These are phyloP conservation scores for Megastigmus dorsalis DNA, from an alignment of 2,888 invertebrate genomes.

Conservation along the genomic window DNA sequence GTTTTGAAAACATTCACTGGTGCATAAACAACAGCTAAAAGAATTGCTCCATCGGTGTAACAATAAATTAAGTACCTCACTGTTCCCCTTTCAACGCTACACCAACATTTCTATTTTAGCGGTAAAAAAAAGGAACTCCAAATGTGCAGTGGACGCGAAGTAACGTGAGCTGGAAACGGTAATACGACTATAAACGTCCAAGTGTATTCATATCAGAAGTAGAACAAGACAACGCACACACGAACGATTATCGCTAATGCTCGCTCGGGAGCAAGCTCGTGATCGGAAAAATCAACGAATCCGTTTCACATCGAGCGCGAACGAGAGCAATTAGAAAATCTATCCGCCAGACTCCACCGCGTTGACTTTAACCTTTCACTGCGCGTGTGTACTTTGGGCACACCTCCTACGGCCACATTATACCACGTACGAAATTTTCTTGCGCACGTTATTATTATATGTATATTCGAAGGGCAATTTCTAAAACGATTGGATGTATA, in stretches of 20 bases:
- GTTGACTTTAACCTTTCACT: slow-evolving; percentile 52
- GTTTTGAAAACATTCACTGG: no score
- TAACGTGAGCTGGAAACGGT: no score
- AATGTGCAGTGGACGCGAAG: no score
- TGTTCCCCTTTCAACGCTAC: no score
- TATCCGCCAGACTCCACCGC: neutral
- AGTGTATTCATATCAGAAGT: no score
- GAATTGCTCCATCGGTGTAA: no score
- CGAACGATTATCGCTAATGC: slow-evolving; percentile 14
- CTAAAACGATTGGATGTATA: slow-evolving; percentile 9
- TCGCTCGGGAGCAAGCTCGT: neutral
- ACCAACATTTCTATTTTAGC: no score
- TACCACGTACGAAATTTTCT: neutral
- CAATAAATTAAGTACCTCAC: no score
- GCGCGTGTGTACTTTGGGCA: no score
- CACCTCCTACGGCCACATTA: slow-evolving; percentile 24
- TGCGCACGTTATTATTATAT: neutral
- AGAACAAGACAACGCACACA: slow-evolving; percentile 23
- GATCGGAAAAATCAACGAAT: slow-evolving; percentile 11
- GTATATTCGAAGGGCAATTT: slow-evolving; percentile 20
- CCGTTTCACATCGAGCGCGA: neutral
- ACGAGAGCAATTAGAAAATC: slow-evolving; percentile 41
- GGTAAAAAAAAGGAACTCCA: no score
- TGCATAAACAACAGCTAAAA: no score
- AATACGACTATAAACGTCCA: no score